Conservation (phyloP, 2,113 vertebrate genomes). For the Acrocephalus kingi region DNA sequence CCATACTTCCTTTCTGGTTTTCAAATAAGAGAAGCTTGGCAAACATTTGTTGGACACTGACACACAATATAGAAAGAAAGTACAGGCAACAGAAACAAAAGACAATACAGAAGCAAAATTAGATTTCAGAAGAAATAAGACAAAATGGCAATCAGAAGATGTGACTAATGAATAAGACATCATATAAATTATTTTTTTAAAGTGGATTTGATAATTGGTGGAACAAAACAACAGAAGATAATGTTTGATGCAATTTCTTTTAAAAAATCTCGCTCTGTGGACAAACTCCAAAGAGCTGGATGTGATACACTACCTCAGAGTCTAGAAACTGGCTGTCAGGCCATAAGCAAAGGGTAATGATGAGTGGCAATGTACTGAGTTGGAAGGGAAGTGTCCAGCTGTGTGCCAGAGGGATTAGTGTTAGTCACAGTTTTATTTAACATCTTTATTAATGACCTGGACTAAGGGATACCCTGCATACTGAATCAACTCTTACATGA, state of each 20-base stretch:
- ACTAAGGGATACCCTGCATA: background rate
- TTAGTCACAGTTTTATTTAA: conserved; percentile 68
- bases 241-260: background rate
- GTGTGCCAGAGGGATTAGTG: conserved; percentile 50
- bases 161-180: background rate
- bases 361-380: conserved; percentile 26
- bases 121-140: background rate
- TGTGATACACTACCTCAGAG: background rate
- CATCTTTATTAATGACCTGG: conserved; percentile 57
- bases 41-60: background rate
- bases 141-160: background rate
- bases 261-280: background rate
- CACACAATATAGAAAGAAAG: background rate
- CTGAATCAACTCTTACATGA: background rate
- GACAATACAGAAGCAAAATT: background rate
- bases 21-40: background rate
- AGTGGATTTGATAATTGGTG: background rate
- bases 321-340: conserved; percentile 3
- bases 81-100: background rate
- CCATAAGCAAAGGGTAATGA: conserved; percentile 20
- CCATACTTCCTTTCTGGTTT: background rate
- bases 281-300: background rate
- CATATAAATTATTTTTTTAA: background rate
- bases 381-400: conserved; percentile 57
- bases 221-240: background rate